Evolutionary conservation across 2,113 vertebrate species (phyloP), one percentile per base, ranked within the genome.

Genomic region (Recurvirostra avosetta): DNA sequence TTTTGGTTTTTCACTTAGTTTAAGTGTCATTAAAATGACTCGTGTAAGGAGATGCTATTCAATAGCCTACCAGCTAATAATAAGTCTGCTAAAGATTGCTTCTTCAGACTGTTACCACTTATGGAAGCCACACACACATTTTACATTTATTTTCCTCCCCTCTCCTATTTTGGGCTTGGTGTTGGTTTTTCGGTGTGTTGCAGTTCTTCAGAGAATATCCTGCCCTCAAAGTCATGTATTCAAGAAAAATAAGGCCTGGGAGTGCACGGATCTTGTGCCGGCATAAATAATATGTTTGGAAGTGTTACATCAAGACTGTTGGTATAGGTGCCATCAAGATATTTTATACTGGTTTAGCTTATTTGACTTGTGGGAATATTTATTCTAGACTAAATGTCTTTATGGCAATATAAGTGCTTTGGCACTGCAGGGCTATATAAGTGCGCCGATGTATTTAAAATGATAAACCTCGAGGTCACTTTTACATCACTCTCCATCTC

Each of bases 1-100:
- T 66, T 52, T 70, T 67, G 68, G 38, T 49, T 91, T 59, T 76
- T 62, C 85, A 67, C 78, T 96, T 93, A 73, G 59, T 77, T 88
- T 80, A 83, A 89, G 65, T 75, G 81, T 59, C 63, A 40, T 87
- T 88, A 83, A 86, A 88, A 94, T 68, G 66, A 32, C 55, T 88
- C 71, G 32, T n/a, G 61, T 67, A 94, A 92, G 53, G 55, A 94
- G 34, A 75, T 86, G 47, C 15, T 90, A 68, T 88, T 96, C 88
- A 86, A 45, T 26, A 86, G 58, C 41, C 53, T 73, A 53, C 63
- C 30, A 78, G 66, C 36, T 95, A 91, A 95, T 95, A 87, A 73
- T 32, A 95, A 85, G 73, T 43, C 36, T 88, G 86, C 36, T 77
- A 38, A 68, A 91, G 43, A 67, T 50, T 91, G 66, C 41, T 74